These are phyloP conservation scores for Origma solitaria DNA, from an alignment of 2,113 vertebrate genomes.

Conservation along the genomic window DNA sequence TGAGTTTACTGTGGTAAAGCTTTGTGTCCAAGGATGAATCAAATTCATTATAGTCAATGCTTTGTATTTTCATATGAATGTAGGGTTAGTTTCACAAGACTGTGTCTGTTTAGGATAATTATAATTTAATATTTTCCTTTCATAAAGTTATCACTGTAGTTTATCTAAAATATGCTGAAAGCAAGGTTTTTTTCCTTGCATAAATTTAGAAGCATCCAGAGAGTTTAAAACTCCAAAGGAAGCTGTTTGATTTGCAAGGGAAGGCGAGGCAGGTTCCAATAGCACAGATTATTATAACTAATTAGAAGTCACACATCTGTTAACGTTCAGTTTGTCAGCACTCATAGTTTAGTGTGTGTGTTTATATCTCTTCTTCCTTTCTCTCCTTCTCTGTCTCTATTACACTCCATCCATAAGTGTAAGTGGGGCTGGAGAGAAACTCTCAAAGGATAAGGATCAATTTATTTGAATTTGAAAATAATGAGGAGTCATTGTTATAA, in stretches of 20 bases:
- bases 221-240: conserved; percentile 74
- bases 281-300: conserved; percentile 80
- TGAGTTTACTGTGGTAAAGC: conserved; percentile 83
- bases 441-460: conserved; percentile 33
- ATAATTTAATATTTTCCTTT: conserved; percentile 85
- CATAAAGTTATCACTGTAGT: conserved; percentile 80
- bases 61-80: conserved; percentile 84
- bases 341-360: conserved; percentile 54
- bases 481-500: conserved; percentile 60
- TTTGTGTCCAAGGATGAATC: conserved; percentile 83
- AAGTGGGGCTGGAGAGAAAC: conserved; percentile 38
- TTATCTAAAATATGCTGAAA: conserved; percentile 74
- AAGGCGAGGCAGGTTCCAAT: conserved; percentile 70
- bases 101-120: conserved; percentile 84
- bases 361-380: neutral
- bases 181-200: conserved; percentile 31
- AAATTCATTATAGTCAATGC: conserved; percentile 80
- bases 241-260: conserved; percentile 72
- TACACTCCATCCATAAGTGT: conserved; percentile 17
- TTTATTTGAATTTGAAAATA: conserved; percentile 58
- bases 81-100: conserved; percentile 80
- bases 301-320: conserved; percentile 83
- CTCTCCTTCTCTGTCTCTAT: neutral
- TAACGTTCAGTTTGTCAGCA: conserved; percentile 75
- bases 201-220: conserved; percentile 67